Evolutionary conservation across 2,797 vertebrate genomes (phyloP), one percentile per base, ranked within the genome.

Genomic region (Aulostomus chinensis): DNA sequence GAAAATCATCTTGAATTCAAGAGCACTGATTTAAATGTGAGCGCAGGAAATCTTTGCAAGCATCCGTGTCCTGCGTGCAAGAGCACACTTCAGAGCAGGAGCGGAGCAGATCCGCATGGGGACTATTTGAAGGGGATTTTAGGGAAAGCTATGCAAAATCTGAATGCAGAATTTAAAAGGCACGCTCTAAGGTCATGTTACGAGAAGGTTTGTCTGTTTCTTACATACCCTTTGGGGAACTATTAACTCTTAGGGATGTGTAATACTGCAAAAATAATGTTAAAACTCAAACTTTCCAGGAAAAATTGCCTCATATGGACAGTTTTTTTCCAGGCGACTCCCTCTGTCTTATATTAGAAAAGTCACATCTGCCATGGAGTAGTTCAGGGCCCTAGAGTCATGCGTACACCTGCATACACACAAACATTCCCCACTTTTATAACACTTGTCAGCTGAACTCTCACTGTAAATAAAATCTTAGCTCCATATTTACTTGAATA

Each of bases 361-460:
- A 73, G 63, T 45, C 56, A 59, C 57, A 76, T 73, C 57, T 71
- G 55, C 11, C 4, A 42, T 9, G 16, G 10, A 58, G 50, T 34
- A 41, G 16, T 4, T 50, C 15, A 51, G 2, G 1, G 6, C 63
- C 68, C 61, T 50, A 50, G 33, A 51, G 56, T 61, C 24, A 42
- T 22, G 8, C 21, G 37, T 48, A 28, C 58, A 77, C 67, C 50
- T 67, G 58, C 59, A 68, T 29, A 38, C 31, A 29, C 33, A 60
- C n/a, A 45, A 49, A 45, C 32, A 18, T 17, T 35, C 50, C 12
- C 14, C 32, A 30, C 9, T 18, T 49, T 7, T 35, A 17, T 34
- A 11, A 53, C n/a, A 37, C 9, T 26, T n/a, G n/a, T n/a, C n/a
- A n/a, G n/a, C n/a, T n/a, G n/a, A n/a, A n/a, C n/a, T n/a, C n/a